phyloP scores from a whole-genome alignment of 2,797 vertebrate species.

The Rhinatrema bivittatum region DNA sequence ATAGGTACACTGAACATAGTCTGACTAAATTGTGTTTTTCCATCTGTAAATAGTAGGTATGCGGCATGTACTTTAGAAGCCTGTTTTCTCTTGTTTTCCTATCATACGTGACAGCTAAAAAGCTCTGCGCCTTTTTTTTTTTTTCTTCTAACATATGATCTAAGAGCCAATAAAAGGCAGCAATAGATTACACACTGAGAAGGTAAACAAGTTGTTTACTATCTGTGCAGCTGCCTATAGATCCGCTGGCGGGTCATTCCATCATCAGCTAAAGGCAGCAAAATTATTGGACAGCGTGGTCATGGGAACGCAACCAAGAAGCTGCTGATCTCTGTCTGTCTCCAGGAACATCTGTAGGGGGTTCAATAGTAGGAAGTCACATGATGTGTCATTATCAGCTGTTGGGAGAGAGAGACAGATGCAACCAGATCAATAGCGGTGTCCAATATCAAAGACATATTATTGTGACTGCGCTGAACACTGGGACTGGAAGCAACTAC shows the following conservation, averaged over 20 bases:
- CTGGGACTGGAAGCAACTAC: slow-evolving; percentile 20
- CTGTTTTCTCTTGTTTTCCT: too few species aligned
- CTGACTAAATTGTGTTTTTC: too few species aligned
- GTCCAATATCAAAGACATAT: slow-evolving; percentile 39
- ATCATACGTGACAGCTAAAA: slow-evolving; percentile 22
- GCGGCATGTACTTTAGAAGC: too few species aligned
- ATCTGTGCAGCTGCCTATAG: not conserved
- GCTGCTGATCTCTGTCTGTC: slow-evolving; percentile 21
- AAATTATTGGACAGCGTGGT: slow-evolving; percentile 11
- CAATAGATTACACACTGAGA: slow-evolving; percentile 20
- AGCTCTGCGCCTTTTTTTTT: slow-evolving; percentile 7
- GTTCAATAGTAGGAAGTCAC: slow-evolving; percentile 43
- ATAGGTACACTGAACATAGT: too few species aligned
- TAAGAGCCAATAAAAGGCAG: slow-evolving; percentile 22
- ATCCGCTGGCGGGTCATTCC: too few species aligned
- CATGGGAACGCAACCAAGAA: slow-evolving; percentile 17
- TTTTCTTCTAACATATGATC: slow-evolving; percentile 19
- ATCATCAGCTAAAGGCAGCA: slow-evolving; percentile 7
- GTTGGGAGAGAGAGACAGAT: slow-evolving; percentile 36
- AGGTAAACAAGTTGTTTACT: slow-evolving; percentile 33
- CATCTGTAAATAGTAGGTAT: too few species aligned
- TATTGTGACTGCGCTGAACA: slow-evolving; percentile 14
- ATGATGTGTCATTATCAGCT: slow-evolving; percentile 40
- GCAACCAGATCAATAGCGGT: slow-evolving; percentile 37
- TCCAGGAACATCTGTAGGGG: slow-evolving; percentile 27